A percentile compares a stretch with the other conserved stretches of the same genome.
Evolutionary conservation across 2,113 vertebrate species (phyloP).

Genomic region (Paradisaea rubra): DNA sequence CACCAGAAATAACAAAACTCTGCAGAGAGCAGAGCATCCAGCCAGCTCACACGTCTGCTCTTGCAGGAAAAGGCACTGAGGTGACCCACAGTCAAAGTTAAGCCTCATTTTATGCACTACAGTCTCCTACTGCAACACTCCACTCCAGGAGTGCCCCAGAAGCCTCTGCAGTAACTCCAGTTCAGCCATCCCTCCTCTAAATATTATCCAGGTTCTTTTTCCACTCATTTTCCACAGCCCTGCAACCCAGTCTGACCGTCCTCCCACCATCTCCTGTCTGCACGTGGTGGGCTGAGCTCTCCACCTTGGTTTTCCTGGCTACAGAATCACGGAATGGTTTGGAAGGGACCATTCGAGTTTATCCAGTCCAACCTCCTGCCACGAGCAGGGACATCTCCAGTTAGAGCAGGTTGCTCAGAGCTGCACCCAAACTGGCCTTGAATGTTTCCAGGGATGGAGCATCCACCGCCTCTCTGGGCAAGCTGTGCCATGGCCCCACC

Average conservation of each 20-base stretch:
- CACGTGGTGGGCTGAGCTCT: neutral
- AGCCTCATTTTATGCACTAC: neutral
- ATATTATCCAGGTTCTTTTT: accelerated
- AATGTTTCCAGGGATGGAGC: neutral
- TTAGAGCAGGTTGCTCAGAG: neutral
- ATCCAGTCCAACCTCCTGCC: neutral
- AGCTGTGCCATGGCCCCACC: accelerated
- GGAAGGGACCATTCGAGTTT: neutral
- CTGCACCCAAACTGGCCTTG: neutral
- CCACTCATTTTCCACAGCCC: neutral
- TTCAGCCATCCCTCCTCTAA: neutral
- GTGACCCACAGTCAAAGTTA: neutral
- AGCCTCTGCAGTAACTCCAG: neutral
- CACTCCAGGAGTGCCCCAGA: neutral
- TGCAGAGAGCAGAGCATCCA: neutral
- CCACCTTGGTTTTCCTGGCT: neutral
- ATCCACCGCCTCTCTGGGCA: neutral
- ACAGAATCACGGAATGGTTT: neutral
- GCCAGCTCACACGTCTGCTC: neutral
- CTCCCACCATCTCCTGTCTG: neutral
- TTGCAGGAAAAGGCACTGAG: neutral
- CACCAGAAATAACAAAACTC: neutral
- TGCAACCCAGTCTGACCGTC: neutral
- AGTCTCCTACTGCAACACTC: neutral
- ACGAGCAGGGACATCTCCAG: accelerated